These are phyloP conservation scores for Podarcis cretensis DNA, from an alignment of 2,113 vertebrate species.

Conservation along the genomic window DNA sequence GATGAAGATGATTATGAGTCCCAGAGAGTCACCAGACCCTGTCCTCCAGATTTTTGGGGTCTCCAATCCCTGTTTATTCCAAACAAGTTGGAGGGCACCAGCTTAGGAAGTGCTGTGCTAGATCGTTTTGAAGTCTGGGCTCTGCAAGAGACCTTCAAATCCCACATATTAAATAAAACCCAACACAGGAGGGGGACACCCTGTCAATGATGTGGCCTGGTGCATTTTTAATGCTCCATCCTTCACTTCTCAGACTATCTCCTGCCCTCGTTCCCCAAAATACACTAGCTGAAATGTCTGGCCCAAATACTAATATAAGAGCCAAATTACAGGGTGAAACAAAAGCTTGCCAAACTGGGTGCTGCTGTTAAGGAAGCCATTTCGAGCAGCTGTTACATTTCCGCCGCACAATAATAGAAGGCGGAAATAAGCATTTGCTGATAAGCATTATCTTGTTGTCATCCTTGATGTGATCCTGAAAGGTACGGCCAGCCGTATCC, in stretches of 20 bases:
- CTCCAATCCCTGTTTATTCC: no score
- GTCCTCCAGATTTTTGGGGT: not conserved
- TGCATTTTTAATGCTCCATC: slow-evolving; percentile 18
- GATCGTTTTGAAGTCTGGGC: not conserved
- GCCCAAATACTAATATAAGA: not conserved
- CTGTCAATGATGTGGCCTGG: not conserved
- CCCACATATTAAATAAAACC: slow-evolving; percentile 6
- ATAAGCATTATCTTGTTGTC: not conserved
- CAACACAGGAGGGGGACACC: not conserved
- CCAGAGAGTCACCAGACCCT: not conserved
- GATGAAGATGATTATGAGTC: not conserved
- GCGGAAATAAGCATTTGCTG: not conserved
- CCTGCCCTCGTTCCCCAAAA: not conserved
- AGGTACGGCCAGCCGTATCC: not conserved
- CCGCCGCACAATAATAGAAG: no score
- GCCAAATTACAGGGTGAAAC: not conserved
- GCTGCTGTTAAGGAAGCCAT: not conserved
- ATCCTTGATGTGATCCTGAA: not conserved
- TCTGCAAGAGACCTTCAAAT: not conserved
- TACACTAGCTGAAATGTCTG: not conserved
- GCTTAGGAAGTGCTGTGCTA: no score
- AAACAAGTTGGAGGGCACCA: not conserved
- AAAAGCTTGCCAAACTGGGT: not conserved
- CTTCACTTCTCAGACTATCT: not conserved
- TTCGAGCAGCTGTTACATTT: not conserved